These are phyloP conservation scores for Gephyroberyx darwinii DNA, from an alignment of 2,797 vertebrate species.

Conservation along the genomic window DNA sequence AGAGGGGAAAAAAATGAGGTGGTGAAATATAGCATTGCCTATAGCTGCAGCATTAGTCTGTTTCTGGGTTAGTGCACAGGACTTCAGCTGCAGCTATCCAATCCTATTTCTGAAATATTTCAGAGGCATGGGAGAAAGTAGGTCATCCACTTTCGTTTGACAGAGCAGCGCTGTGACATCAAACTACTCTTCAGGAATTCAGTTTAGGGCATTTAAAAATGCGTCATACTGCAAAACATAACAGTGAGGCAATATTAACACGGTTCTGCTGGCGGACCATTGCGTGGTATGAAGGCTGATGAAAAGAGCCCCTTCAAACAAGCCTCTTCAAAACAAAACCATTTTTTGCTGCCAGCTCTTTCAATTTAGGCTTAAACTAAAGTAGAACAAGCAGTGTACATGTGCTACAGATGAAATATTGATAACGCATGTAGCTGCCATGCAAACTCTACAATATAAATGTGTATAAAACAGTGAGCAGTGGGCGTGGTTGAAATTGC, in stretches of 20 bases:
- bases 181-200: conserved; percentile 79
- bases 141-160: conserved; percentile 82
- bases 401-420: conserved; percentile 63
- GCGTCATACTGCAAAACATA: conserved; percentile 63
- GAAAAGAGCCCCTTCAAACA: conserved; percentile 8
- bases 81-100: conserved; percentile 80
- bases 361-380: conserved; percentile 28
- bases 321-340: conserved; percentile 28
- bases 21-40: conserved; percentile 74
- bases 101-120: conserved; percentile 83
- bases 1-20: conserved; percentile 25
- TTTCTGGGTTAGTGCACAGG: conserved; percentile 83
- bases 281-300: conserved; percentile 5
- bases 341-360: conserved; percentile 39
- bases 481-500: conserved; percentile 17
- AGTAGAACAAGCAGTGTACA: conserved; percentile 26
- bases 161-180: conserved; percentile 73
- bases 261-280: conserved; percentile 22
- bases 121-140: conserved; percentile 76
- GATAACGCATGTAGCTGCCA: conserved; percentile 45
- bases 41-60: conserved; percentile 74
- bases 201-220: conserved; percentile 75
- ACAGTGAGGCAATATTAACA: conserved; percentile 55
- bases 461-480: conserved; percentile 33
- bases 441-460: conserved; percentile 62